Conservation (phyloP, 30 jellyfish, hydroid and myxozoan species). For the Clytia hemisphaerica region DNA sequence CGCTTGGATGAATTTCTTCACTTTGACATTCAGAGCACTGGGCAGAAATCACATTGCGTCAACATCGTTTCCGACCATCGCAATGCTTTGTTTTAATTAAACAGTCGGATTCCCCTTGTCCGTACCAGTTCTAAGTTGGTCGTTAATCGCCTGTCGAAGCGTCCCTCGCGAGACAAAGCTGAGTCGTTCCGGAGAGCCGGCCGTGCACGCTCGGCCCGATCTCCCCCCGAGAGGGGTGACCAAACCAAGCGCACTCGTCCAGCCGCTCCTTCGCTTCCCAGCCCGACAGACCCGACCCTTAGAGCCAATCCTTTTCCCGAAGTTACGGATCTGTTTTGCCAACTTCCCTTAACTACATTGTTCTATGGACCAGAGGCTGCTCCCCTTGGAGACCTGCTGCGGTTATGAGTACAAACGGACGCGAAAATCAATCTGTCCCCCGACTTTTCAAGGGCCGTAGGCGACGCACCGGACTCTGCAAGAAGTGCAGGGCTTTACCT, state of each 20-base stretch:
- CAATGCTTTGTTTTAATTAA: conserved; percentile 70
- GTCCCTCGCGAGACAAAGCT: too few species aligned
- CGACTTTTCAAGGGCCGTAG: too few species aligned
- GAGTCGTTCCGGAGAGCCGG: conserved; percentile 16
- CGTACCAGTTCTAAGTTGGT: conserved; percentile 62
- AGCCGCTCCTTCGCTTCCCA: conserved; percentile 17
- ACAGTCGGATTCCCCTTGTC: conserved; percentile 89
- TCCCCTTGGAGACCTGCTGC: conserved; percentile 72
- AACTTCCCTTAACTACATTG: conserved; percentile 73
- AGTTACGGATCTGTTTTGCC: conserved; percentile 73
- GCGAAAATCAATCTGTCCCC: too few species aligned
- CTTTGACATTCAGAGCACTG: conserved; percentile 90
- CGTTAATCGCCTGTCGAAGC: conserved; percentile 50
- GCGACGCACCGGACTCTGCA: too few species aligned
- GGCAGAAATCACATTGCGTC: conserved; percentile 89
- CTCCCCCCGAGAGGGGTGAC: conserved; percentile 4
- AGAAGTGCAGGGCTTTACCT: too few species aligned
- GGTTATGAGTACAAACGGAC: conserved; percentile 67
- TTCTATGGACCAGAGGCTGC: conserved; percentile 67
- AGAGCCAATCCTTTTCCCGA: conserved; percentile 78
- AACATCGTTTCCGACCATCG: conserved; percentile 85
- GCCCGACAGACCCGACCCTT: conserved; percentile 40
- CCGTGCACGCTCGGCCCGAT: conserved; percentile 5
- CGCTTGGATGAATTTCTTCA: conserved; percentile 83
- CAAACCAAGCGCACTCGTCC: conserved; percentile 7